These are phyloP conservation scores for Tetragnatha versicolor DNA, from an alignment of 1,140 invertebrate species.

Conservation along the genomic window DNA sequence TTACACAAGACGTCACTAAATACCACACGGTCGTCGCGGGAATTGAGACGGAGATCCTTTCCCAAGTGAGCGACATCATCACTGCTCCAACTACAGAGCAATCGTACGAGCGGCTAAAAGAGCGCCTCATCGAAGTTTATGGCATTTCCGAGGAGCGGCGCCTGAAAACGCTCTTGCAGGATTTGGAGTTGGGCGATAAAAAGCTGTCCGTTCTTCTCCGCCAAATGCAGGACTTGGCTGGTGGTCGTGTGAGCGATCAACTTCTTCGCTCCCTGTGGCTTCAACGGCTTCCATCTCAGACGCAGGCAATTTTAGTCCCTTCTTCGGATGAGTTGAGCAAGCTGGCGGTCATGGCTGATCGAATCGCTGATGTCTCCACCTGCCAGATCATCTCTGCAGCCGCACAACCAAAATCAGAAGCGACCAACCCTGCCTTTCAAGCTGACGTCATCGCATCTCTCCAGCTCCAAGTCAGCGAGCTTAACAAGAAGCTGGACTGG, in stretches of 20 bases:
- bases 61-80: neutral
- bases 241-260: neutral
- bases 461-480: too few species aligned
- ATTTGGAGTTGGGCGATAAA: neutral
- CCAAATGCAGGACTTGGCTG: slow-evolving; percentile 1
- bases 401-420: too few species aligned
- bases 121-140: neutral
- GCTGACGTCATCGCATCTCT: too few species aligned
- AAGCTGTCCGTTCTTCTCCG: neutral
- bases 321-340: too few species aligned
- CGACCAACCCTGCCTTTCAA: too few species aligned
- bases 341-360: too few species aligned
- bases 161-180: neutral
- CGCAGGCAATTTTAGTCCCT: neutral
- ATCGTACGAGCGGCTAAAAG: neutral
- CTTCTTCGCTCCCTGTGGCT: neutral
- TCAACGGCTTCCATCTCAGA: neutral
- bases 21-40: slow-evolving; percentile 30
- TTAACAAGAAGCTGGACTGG: too few species aligned
- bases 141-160: neutral
- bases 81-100: neutral
- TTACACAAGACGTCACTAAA: slow-evolving; percentile 54
- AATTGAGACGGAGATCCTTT: neutral
- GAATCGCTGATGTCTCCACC: too few species aligned
- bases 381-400: too few species aligned